Evolutionary conservation across 2,797 vertebrate species (phyloP), one percentile per base, ranked within the genome.

Genomic region (Botia kubotai): DNA sequence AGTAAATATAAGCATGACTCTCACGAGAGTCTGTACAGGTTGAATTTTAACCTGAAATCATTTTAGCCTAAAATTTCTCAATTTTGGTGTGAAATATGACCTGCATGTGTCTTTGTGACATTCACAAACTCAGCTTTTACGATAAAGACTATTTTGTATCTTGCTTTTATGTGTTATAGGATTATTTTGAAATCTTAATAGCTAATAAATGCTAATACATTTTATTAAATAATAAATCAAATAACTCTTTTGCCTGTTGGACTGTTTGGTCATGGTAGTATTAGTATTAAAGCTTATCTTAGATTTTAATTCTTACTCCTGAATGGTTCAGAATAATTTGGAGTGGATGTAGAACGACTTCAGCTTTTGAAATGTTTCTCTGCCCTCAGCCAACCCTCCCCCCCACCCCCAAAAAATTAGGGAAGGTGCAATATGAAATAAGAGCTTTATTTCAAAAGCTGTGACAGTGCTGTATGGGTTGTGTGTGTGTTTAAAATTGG

Each of bases 401-500:
- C n/a, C n/a, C n/a, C n/a, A n/a, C n/a, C n/a, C n/a, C 23, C 55
- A 19, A 62, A 11, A 62, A 62, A 14, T 65, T 33, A 11, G 12
- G 6, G 12, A 65, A 6, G 12, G 14, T 29, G 33, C 10, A 43
- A 36, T 33, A 36, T 17, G 1, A 17, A 17, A 36, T 66, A 4
- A 13, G 21, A 58, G 55, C 74, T 33, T n/a, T 19, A 57, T 11
- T 48, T 78, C 26, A 71, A 23, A 17, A 13, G 67, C 55, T 23
- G 29, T 52, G 52, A 58, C 70, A 72, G 36, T 46, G 33, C 50
- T 46, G 48, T 53, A 58, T 79, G 48, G 26, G 58, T 39, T 72
- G 43, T 72, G 60, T 26, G 60, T 21, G 53, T 12, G 14, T 72
- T 72, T 74, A 60, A 14, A 66, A 73, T 67, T 23, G 53, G 58